These are phyloP conservation scores for Nomada flava DNA, from an alignment of 2,888 invertebrate species.

Conservation along the genomic window DNA sequence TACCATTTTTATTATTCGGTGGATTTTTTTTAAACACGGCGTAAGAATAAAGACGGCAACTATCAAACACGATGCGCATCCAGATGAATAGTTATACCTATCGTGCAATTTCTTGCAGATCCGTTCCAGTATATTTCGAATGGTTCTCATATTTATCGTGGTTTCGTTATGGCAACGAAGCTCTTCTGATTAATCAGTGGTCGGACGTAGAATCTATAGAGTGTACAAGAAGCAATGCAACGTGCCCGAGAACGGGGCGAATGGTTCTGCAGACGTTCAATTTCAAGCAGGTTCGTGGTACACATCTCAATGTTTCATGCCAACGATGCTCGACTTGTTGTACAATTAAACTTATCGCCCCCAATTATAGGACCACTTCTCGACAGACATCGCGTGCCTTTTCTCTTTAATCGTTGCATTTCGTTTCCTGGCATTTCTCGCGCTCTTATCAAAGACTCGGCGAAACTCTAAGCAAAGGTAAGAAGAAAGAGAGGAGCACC, in stretches of 20 bases:
- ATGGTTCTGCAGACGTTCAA: conserved; percentile 92
- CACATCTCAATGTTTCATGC: neutral
- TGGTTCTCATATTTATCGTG: conserved; percentile 96
- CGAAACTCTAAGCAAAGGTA: conserved; percentile 85
- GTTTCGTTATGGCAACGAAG: conserved; percentile 97
- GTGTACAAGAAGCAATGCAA: conserved; percentile 90
- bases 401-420: conserved; percentile 90
- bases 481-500: neutral
- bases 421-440: conserved; percentile 91
- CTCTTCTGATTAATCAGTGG: conserved; percentile 96
- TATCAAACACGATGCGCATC: no score
- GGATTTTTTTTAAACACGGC: conserved; percentile 97
- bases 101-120: conserved; percentile 85
- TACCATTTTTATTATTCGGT: conserved; percentile 97
- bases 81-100: neutral
- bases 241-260: conserved; percentile 92
- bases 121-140: conserved; percentile 92
- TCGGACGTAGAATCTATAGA: conserved; percentile 90
- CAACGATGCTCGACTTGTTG: neutral
- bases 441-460: conserved; percentile 89
- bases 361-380: conserved; percentile 87
- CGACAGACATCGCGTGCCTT: conserved; percentile 90
- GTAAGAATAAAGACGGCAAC: conserved; percentile 84
- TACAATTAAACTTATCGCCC: neutral
- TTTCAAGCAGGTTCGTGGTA: conserved; percentile 88